Evolutionary conservation across 2,888 invertebrate genomes (phyloP).

Genomic region (Dolichopus griseipennis): DNA sequence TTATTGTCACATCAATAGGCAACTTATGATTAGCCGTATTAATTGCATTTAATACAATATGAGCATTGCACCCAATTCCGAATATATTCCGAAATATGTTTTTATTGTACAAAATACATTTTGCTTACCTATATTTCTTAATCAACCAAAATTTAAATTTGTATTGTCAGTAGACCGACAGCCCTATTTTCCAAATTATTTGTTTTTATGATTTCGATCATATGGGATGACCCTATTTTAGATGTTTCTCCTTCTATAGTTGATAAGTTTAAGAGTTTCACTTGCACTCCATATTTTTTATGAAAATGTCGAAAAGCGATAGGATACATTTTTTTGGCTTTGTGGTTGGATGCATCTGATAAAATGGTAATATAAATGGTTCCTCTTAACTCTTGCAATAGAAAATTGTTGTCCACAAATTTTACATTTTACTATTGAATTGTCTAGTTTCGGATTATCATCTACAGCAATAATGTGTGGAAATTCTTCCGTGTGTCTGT

Average conservation of each 20-base stretch:
- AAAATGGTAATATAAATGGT: background rate
- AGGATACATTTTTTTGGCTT: background rate
- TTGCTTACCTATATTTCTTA: conserved; percentile 13
- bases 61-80: conserved; percentile 16
- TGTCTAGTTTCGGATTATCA: too few species aligned
- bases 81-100: conserved; percentile 12
- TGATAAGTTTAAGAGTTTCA: too few species aligned
- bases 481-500: too few species aligned
- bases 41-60: too few species aligned
- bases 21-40: conserved; percentile 13
- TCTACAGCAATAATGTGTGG: too few species aligned
- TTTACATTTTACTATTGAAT: too few species aligned
- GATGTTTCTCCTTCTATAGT: conserved; percentile 17
- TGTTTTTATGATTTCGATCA: conserved; percentile 14
- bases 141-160: conserved; percentile 16
- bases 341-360: too few species aligned
- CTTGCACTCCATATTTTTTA: too few species aligned
- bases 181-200: too few species aligned
- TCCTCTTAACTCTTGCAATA: too few species aligned
- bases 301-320: conserved; percentile 14
- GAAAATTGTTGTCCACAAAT: too few species aligned
- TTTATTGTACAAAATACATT: background rate
- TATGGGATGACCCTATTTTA: conserved; percentile 16
- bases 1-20: conserved; percentile 13
- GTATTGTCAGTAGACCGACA: conserved; percentile 17